Conservation (phyloP, 1,140 invertebrate species). For the Caenorhabditis elegans region WBcel235 BX284605.5:9598501-9599000, state of each 20-base stretch:
- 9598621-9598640: not conserved
- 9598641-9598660: not conserved
- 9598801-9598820: too few species aligned
- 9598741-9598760: not conserved
- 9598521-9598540: conserved; percentile 12
- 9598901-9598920: too few species aligned
- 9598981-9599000: too few species aligned
- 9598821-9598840: too few species aligned
- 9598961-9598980: too few species aligned
- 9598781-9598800: not conserved
- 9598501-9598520: not conserved
- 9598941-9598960: too few species aligned
- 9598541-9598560: too few species aligned
- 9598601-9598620: not conserved
- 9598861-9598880: too few species aligned
- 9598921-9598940: too few species aligned
- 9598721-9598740: not conserved
- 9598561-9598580: not conserved
- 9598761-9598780: not conserved
- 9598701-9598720: conserved; percentile 8
- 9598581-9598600: not conserved
- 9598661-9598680: not conserved
- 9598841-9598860: too few species aligned
- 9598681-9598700: conserved; percentile 20
- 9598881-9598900: too few species aligned